Evolutionary conservation across 1,140 invertebrate genomes (phyloP), one percentile per base, ranked within the genome.

Genomic region (Galleria mellonella): DNA sequence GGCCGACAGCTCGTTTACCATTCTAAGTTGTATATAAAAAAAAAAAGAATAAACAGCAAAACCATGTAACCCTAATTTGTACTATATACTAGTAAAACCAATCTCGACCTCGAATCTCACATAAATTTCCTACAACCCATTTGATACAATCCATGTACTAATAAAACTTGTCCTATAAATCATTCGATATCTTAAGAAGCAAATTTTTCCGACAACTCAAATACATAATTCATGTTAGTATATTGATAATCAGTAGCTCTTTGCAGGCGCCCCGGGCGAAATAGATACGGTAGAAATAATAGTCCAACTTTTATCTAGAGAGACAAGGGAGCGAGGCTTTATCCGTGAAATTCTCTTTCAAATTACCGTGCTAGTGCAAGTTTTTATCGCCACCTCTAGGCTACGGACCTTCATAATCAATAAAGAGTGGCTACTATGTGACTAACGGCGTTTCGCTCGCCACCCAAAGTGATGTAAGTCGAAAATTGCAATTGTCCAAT

Each of bases 211-310:
- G 51, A 49, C 59, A 72, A 74, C 69, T 71, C 32, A 74, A 72
- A 74, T 74, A 72, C 71, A 77, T 77, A 77, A 77, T 77, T 77
- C 73, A 77, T 74, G 73, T 53, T 47, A 61, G 59, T 62, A 58
- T 52, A 53, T 72, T 60, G 67, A 71, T 69, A 72, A 74, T 72
- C 72, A 51, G 54, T 23, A 47, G 69, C 66, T 62, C 56, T 61
- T 64, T 61, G 55, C 49, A 44, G 59, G 48, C 55, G 69, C 68
- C 71, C 41, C 32, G 5, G 52, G 64, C 50, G 17, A 27, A 35
- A 32, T 12, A 55, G 66, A 63, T 62, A 68, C 55, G 47, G 62
- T 58, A 62, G 61, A 72, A 76, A 73, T 73, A 72, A 74, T 72
- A 74, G 64, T 58, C 60, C 64, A 77, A 78, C 54, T 76, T 76